Percentiles rank a stretch among this genome's conserved stretches.
Evolutionary conservation across 2,113 vertebrate species (phyloP).

Genomic region (Sapajus apella): DNA sequence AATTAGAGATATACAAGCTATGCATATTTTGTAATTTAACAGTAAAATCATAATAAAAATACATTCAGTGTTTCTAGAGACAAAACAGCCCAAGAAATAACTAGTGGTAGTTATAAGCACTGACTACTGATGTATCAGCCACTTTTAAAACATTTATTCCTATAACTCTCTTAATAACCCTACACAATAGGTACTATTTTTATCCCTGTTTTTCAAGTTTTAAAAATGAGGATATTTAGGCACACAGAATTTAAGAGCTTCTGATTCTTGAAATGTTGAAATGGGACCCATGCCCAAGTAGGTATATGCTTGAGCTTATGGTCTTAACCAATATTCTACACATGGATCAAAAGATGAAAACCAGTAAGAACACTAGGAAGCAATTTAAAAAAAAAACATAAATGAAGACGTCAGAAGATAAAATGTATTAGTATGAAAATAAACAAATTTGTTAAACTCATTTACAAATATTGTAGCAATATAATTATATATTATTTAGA

Average conservation of each 20-base stretch:
- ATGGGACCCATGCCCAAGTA: conserved; percentile 16
- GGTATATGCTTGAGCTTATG: background rate
- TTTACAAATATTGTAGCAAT: conserved; percentile 21
- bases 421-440: conserved; percentile 30
- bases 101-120: background rate
- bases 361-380: background rate
- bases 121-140: background rate
- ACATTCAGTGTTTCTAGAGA: conserved; percentile 31
- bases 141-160: conserved; percentile 19
- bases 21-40: conserved; percentile 3
- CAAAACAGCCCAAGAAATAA: background rate
- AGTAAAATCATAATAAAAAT: conserved; percentile 42
- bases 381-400: background rate
- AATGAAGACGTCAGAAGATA: background rate
- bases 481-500: conserved; percentile 18
- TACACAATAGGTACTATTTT: conserved; percentile 17
- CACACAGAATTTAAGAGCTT: conserved; percentile 50
- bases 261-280: conserved; percentile 49
- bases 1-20: background rate
- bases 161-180: background rate
- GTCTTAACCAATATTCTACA: conserved; percentile 7
- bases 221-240: conserved; percentile 27
- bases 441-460: conserved; percentile 9
- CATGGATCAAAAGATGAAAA: conserved; percentile 23
- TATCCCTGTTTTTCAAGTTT: conserved; percentile 3